Percentiles rank a stretch among this genome's conserved stretches.
Evolutionary conservation across 2,113 vertebrate species (phyloP).

Genomic region (Chamaea fasciata): DNA sequence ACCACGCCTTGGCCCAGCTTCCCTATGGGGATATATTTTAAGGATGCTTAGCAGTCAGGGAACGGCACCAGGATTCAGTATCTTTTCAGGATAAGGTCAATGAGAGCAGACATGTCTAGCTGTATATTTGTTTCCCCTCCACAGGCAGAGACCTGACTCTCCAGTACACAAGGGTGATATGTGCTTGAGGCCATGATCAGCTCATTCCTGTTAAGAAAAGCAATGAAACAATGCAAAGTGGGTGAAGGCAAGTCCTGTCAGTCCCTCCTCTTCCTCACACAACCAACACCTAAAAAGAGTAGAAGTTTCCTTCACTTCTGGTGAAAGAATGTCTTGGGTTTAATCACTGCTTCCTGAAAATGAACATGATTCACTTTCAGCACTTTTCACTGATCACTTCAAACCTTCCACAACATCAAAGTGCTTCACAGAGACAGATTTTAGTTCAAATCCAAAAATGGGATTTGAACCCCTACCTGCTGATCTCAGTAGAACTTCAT

Average conservation of each 20-base stretch:
- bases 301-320: background rate
- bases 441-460: background rate
- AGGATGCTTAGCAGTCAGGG: background rate
- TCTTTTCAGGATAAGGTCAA: background rate
- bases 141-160: background rate
- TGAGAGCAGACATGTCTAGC: background rate
- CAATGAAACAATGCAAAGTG: background rate
- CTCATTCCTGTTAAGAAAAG: background rate
- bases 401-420: background rate
- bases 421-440: background rate
- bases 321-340: background rate
- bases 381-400: background rate
- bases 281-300: background rate
- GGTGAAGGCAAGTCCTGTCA: background rate
- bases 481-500: background rate
- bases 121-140: background rate
- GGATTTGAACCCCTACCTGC: background rate
- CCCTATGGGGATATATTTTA: background rate
- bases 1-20: background rate
- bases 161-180: accelerated
- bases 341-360: background rate
- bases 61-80: background rate
- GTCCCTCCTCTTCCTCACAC: background rate
- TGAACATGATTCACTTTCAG: background rate
- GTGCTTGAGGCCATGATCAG: background rate